Evolutionary conservation across 1,140 invertebrate species (phyloP).

Genomic region (Drosophila sp.): DNA sequence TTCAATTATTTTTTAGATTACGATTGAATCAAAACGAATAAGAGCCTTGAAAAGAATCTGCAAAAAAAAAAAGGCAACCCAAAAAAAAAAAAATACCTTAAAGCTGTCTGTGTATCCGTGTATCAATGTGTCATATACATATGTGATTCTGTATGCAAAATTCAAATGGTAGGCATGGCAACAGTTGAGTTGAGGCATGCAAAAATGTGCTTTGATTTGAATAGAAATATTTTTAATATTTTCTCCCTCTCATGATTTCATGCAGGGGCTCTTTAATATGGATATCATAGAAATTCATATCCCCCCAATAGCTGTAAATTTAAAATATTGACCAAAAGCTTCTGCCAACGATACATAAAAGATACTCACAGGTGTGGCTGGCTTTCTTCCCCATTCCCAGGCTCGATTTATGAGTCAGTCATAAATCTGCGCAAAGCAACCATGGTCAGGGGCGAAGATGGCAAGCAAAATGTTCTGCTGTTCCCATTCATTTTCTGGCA

Average conservation of each 20-base stretch:
- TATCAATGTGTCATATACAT: neutral
- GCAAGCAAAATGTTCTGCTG: slow-evolving; percentile 17
- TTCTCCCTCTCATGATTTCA: slow-evolving; percentile 1
- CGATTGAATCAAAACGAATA: slow-evolving; percentile 46
- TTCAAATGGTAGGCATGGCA: slow-evolving; percentile 2
- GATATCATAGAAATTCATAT: slow-evolving; percentile 8
- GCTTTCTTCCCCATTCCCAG: slow-evolving; percentile 27
- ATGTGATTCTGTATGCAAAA: neutral
- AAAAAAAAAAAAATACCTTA: slow-evolving; percentile 15
- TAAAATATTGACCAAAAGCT: slow-evolving; percentile 29
- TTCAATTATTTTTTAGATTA: slow-evolving; percentile 47
- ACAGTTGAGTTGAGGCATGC: slow-evolving; percentile 8
- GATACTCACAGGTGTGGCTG: slow-evolving; percentile 26
- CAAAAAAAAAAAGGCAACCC: neutral
- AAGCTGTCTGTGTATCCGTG: neutral
- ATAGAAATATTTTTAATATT: slow-evolving; percentile 31
- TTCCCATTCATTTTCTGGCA: slow-evolving; percentile 56
- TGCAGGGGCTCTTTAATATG: neutral
- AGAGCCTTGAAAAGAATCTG: slow-evolving; percentile 5
- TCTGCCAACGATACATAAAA: slow-evolving; percentile 47
- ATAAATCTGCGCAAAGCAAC: slow-evolving; percentile 60
- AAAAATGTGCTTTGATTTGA: slow-evolving; percentile 13
- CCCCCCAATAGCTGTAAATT: slow-evolving; percentile 5
- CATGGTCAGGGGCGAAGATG: neutral
- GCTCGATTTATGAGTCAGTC: slow-evolving; percentile 40